Base-by-base conservation (phyloP, 2,797 vertebrate species). In the Lateolabrax maculatus region DNA sequence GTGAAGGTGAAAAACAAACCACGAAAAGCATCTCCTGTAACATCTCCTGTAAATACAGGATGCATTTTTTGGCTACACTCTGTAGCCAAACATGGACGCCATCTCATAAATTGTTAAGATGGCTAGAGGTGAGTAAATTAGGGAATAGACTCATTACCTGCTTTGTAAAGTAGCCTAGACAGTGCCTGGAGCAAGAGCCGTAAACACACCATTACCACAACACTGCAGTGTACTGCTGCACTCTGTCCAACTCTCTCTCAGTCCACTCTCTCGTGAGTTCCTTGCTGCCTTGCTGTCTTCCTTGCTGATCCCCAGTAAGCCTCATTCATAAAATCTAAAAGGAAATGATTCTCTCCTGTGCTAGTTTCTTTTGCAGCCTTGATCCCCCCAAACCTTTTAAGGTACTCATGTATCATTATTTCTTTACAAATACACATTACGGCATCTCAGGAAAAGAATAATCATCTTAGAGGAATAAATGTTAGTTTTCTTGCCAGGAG, bases 101-200 rank as follows among this genome's bases (percentile, higher is more conserved):
- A 58, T 90, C 84, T 87, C 82, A 87, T 93, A 84, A 90, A 90
- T 90, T 91, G 81, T 87, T 80, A 76, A 92, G 69, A 84, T 83
- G 71, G 76, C 87, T 89, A 27, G 78, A 81, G 84, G 90, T 92
- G 88, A 83, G 88, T 88, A 90, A 92, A 93, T 93, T 91, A 89
- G 79, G 75, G 77, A 84, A 77, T 46, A 80, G 89, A 91, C 87
- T 91, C 90, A 93, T 94, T 93, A 91, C 87, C 87, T 85, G 71
- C 87, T 90, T 87, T 89, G 87, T 81, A 76, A 87, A 85, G 81
- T 77, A 78, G 87, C 83, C 77, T 57, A 86, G 80, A 89, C 79
- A 75, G 71, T 12, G 88, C 90, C 87, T 79, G 52, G 58, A 90
- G 93, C 90, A 25, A 71, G 53, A 80, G 83, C 75, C n/a, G 73